A percentile compares a stretch with the other conserved stretches of the same genome.
Evolutionary conservation across 2,797 vertebrate species (phyloP).

Genomic region (Telmatherina bonti): DNA sequence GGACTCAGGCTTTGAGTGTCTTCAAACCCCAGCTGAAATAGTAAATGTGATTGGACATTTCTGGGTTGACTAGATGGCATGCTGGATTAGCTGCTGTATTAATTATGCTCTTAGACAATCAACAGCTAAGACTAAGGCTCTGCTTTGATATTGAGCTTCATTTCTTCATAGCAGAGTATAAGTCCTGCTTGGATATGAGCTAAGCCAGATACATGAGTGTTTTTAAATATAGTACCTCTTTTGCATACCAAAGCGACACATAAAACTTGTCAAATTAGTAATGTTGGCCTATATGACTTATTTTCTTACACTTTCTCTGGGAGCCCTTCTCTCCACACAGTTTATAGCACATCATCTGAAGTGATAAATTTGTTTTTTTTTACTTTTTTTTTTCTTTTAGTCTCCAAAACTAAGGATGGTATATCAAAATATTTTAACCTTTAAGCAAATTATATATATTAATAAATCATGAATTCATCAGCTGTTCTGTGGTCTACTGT

Average conservation of each 20-base stretch:
- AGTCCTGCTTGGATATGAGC: constrained; percentile 55
- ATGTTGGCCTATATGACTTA: constrained; percentile 57
- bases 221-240: constrained; percentile 77
- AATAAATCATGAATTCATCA: too few species aligned
- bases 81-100: constrained; percentile 79
- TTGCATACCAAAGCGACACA: constrained; percentile 69
- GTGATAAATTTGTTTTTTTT: constrained; percentile 49
- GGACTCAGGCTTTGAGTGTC: constrained; percentile 67
- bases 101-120: constrained; percentile 82
- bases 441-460: too few species aligned
- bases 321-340: constrained; percentile 27
- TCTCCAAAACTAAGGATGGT: too few species aligned
- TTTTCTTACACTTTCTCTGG: constrained; percentile 31
- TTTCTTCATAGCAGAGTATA: constrained; percentile 52
- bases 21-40: constrained; percentile 67
- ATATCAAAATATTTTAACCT: too few species aligned
- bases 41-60: constrained; percentile 81
- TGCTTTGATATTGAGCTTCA: constrained; percentile 72
- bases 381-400: too few species aligned
- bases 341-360: constrained; percentile 37
- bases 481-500: too few species aligned
- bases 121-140: constrained; percentile 75
- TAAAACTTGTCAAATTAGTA: constrained; percentile 70
- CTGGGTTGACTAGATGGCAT: constrained; percentile 80
- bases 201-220: constrained; percentile 47